These are phyloP conservation scores for Neopipo cinnamomea DNA, from an alignment of 2,113 vertebrate species.

Conservation along the genomic window DNA sequence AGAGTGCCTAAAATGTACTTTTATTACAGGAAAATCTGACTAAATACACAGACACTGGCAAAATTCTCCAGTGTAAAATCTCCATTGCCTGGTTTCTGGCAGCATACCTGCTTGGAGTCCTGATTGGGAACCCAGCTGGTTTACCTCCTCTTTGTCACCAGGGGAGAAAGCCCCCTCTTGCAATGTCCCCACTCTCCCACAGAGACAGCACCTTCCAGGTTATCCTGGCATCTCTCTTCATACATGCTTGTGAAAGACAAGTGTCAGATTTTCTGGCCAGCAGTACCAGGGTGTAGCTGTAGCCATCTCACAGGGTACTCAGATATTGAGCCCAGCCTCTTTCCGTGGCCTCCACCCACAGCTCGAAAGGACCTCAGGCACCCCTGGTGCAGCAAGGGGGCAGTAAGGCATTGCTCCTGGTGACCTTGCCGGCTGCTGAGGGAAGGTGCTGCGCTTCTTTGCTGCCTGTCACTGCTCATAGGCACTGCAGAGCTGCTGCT, in stretches of 20 bases:
- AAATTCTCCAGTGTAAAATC: background rate
- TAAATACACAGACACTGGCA: slow-evolving; percentile 16
- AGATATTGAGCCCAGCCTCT: background rate
- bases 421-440: background rate
- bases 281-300: no score
- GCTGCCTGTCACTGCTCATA: background rate
- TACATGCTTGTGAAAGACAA: accelerated
- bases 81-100: background rate
- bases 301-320: background rate
- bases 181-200: background rate
- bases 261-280: background rate
- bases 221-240: background rate
- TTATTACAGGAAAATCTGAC: slow-evolving; percentile 48
- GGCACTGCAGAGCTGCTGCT: background rate
- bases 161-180: background rate
- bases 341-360: background rate
- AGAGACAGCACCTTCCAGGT: background rate
- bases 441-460: background rate
- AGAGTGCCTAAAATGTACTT: background rate
- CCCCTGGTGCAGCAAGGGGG: background rate
- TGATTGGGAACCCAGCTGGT: background rate
- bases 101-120: background rate
- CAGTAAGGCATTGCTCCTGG: background rate
- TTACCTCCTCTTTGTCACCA: background rate
- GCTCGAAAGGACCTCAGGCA: background rate